Percentiles rank a stretch among this genome's conserved stretches.
phyloP scores from a whole-genome alignment of 2,113 vertebrate species.

The Pleuronectes platessa region DNA sequence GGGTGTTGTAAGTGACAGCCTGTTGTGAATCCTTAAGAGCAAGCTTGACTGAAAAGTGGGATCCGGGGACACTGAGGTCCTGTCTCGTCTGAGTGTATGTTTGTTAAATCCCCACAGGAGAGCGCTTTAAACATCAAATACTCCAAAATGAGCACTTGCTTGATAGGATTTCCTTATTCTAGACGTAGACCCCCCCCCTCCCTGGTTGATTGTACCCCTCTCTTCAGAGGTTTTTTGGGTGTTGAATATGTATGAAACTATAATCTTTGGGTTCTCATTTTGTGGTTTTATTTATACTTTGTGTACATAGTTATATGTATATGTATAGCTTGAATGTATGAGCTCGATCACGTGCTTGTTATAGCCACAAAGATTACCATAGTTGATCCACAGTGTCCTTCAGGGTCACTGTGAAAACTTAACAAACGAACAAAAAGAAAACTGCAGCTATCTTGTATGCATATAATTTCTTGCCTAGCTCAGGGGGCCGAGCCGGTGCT shows the following conservation, averaged over 20 bases:
- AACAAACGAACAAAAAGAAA: slow-evolving; percentile 51
- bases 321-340: slow-evolving; percentile 81
- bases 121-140: slow-evolving; percentile 67
- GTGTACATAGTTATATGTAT: slow-evolving; percentile 81
- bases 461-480: slow-evolving; percentile 49
- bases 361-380: slow-evolving; percentile 66
- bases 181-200: slow-evolving; percentile 43
- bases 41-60: slow-evolving; percentile 67
- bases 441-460: slow-evolving; percentile 72
- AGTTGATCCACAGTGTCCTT: slow-evolving; percentile 32
- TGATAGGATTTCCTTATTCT: slow-evolving; percentile 63
- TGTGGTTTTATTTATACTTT: slow-evolving; percentile 84
- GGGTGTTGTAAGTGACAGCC: slow-evolving; percentile 58
- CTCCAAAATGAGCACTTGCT: slow-evolving; percentile 76
- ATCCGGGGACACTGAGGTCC: slow-evolving; percentile 9
- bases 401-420: slow-evolving; percentile 37
- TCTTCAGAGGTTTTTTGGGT: slow-evolving; percentile 36
- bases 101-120: slow-evolving; percentile 53
- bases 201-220: slow-evolving; percentile 50
- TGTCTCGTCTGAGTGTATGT: slow-evolving; percentile 47
- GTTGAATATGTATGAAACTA: slow-evolving; percentile 66
- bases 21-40: slow-evolving; percentile 66
- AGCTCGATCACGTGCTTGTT: slow-evolving; percentile 68
- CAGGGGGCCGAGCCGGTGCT: slow-evolving; percentile 54
- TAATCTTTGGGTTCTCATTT: slow-evolving; percentile 67